phyloP scores from a whole-genome alignment of 2,888 invertebrate species.

The Trisateles emortualis region DNA sequence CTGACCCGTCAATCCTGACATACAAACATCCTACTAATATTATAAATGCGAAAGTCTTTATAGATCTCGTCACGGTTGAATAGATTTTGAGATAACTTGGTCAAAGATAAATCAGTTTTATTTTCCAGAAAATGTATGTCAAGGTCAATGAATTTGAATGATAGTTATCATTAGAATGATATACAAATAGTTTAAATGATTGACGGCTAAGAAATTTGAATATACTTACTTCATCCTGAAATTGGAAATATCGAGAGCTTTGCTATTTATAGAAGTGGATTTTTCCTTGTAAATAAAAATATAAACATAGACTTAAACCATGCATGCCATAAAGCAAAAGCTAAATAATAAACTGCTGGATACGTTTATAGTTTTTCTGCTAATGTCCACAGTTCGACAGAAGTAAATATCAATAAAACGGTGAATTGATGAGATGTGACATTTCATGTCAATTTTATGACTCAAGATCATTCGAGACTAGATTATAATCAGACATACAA shows the following conservation, averaged over 20 bases:
- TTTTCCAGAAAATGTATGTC: neutral
- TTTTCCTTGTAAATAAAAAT: neutral
- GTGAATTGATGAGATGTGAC: conserved; percentile 61
- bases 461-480: conserved; percentile 53
- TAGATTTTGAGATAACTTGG: neutral
- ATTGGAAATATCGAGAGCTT: too few relatives aligned
- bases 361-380: conserved; percentile 44
- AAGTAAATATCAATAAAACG: conserved; percentile 58
- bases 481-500: conserved; percentile 34
- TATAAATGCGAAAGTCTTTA: neutral
- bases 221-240: too few relatives aligned
- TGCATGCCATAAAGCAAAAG: conserved; percentile 50
- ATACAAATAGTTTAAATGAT: neutral
- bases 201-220: neutral
- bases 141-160: neutral
- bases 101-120: neutral
- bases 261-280: too few relatives aligned
- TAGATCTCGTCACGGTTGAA: neutral
- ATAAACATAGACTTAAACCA: conserved; percentile 37
- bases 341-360: conserved; percentile 30
- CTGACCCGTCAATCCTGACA: conserved; percentile 53
- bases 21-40: conserved; percentile 28
- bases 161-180: neutral
- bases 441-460: conserved; percentile 59
- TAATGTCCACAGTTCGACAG: conserved; percentile 29